Conservation (phyloP, 2,888 invertebrate species). For the Tortrix viridana region DNA sequence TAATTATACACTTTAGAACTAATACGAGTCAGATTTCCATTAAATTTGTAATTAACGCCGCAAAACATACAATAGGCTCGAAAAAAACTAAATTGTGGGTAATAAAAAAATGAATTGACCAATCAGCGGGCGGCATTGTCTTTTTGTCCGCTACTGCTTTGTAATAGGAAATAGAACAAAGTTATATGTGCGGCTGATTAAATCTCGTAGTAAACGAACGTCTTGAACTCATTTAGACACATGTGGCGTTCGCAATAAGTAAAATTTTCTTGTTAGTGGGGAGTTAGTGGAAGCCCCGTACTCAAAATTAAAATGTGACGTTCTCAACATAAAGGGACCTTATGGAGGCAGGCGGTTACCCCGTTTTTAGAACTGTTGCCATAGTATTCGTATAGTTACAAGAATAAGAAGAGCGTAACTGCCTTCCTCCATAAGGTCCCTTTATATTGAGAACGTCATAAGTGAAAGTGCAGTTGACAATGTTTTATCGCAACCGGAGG, state of each 20-base stretch:
- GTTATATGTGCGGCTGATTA: neutral
- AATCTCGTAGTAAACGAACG: neutral
- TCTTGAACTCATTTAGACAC: too few relatives aligned
- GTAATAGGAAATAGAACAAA: conserved; percentile 12
- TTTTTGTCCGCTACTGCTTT: conserved; percentile 10
- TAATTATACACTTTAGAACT: conserved; percentile 13
- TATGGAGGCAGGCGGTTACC: too few relatives aligned
- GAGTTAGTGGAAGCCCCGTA: too few relatives aligned
- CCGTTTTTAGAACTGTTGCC: too few relatives aligned
- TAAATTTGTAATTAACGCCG: conserved; percentile 15
- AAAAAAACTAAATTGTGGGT: conserved; percentile 26
- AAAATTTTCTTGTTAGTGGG: too few relatives aligned
- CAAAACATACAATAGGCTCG: conserved; percentile 29
- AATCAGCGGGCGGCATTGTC: conserved; percentile 23
- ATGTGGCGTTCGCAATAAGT: too few relatives aligned
- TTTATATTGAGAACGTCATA: too few relatives aligned
- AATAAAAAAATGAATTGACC: conserved; percentile 23
- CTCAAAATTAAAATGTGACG: too few relatives aligned
- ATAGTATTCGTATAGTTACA: too few relatives aligned
- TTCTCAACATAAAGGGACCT: too few relatives aligned
- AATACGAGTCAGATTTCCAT: conserved; percentile 18
- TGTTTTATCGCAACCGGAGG: neutral
- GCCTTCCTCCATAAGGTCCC: too few relatives aligned
- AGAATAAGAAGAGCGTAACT: too few relatives aligned
- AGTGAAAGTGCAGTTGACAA: neutral